Evolutionary conservation across 2,797 vertebrate species (phyloP).

Genomic region (Sebastes steindachneri): DNA sequence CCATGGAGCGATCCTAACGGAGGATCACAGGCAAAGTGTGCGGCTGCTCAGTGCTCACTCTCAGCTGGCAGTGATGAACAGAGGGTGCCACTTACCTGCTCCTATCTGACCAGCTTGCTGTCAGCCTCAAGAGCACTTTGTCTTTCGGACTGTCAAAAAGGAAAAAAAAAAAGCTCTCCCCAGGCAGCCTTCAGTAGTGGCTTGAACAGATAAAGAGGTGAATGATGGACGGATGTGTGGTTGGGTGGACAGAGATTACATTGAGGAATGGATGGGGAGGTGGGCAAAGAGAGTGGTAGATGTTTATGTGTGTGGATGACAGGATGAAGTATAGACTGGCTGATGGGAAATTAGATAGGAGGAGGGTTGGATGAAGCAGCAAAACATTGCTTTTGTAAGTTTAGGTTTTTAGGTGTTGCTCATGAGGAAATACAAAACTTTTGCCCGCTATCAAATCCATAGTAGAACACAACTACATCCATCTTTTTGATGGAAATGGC

Average conservation of each 20-base stretch:
- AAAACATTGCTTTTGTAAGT: not conserved
- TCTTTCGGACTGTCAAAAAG: conserved; percentile 43
- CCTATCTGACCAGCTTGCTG: conserved; percentile 40
- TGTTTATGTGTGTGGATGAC: conserved; percentile 3
- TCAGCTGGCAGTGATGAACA: conserved; percentile 48
- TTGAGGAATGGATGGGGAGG: not conserved
- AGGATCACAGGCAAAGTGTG: conserved; percentile 49
- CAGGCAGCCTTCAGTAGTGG: not conserved
- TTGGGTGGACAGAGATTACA: conserved; percentile 27
- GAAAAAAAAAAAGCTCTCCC: not conserved
- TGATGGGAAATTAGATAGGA: not conserved
- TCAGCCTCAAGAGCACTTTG: conserved; percentile 60
- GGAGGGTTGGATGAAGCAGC: not conserved
- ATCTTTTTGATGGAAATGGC: not conserved
- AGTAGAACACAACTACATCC: not conserved
- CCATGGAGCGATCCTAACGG: conserved; percentile 1
- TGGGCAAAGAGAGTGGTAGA: not conserved
- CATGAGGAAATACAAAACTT: not conserved
- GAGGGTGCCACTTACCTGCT: conserved; percentile 59
- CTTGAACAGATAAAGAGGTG: conserved; percentile 18
- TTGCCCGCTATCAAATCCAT: not conserved
- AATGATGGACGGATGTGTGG: conserved; percentile 37
- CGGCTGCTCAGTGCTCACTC: not conserved
- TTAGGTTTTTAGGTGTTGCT: not conserved
- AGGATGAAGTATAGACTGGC: conserved; percentile 3